phyloP scores from a whole-genome alignment of 2,113 vertebrate species.

The Argyrosomus japonicus region DNA sequence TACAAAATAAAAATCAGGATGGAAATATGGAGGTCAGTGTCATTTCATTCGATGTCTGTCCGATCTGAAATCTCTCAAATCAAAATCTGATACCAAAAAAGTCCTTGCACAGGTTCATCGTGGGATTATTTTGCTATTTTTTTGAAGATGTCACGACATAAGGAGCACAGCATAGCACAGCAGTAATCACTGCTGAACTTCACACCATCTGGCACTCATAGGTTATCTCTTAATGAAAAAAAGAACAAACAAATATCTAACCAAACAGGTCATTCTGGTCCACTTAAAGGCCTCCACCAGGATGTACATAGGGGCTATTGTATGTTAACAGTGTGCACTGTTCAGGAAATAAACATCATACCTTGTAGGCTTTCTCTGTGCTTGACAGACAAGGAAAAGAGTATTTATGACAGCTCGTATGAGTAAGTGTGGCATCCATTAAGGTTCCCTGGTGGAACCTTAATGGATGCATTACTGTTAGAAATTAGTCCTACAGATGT shows the following conservation, averaged over 20 bases:
- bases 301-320: background rate
- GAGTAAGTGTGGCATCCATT: too few species aligned
- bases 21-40: background rate
- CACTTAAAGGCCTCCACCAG: background rate
- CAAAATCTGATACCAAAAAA: background rate
- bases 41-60: background rate
- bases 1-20: slow-evolving; percentile 5
- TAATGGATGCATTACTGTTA: too few species aligned
- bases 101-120: background rate
- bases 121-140: too few species aligned
- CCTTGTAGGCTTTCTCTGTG: too few species aligned
- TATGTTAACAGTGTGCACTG: background rate
- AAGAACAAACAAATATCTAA: background rate
- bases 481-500: too few species aligned
- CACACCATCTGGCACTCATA: background rate
- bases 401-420: too few species aligned
- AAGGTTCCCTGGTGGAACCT: too few species aligned
- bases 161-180: too few species aligned
- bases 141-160: background rate
- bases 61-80: background rate
- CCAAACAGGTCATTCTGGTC: slow-evolving; percentile 8
- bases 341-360: background rate
- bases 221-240: background rate
- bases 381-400: background rate
- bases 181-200: background rate